Percentiles rank a stretch among this genome's conserved stretches.
Conservation (phyloP, 2,888 invertebrate species). For the Andrena haemorrhoa region DNA sequence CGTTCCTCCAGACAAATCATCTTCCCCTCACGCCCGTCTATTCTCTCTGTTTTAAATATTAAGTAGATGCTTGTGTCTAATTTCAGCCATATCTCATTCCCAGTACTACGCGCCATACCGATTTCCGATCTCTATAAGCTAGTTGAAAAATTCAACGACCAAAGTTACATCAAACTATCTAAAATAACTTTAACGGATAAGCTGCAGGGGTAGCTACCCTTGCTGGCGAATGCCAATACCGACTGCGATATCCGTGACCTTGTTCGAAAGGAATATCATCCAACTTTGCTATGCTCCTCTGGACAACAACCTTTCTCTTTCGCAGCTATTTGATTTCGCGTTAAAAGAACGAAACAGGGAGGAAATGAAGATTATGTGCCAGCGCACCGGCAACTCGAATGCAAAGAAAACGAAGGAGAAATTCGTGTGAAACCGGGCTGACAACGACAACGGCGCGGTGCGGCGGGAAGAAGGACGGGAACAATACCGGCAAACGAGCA, state of each 20-base stretch:
- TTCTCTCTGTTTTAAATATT: too few species aligned
- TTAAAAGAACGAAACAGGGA: not conserved
- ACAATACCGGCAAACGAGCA: conserved; percentile 8
- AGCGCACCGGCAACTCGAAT: not conserved
- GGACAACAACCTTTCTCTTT: too few species aligned
- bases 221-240: not conserved
- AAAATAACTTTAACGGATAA: not conserved
- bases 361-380: not conserved
- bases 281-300: not conserved
- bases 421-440: conserved; percentile 5
- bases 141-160: not conserved
- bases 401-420: not conserved
- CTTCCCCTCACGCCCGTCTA: too few species aligned
- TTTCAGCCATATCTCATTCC: not conserved
- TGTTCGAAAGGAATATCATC: not conserved
- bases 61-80: not conserved
- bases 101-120: not conserved
- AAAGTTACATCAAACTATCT: conserved; percentile 1
- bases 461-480: conserved; percentile 3
- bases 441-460: too few species aligned
- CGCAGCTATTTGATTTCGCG: not conserved
- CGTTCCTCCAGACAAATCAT: too few species aligned
- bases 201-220: too few species aligned
- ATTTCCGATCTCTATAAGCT: not conserved
- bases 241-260: not conserved